Evolutionary conservation across 2,797 vertebrate genomes (phyloP).

Genomic region (Anguilla obscura): DNA sequence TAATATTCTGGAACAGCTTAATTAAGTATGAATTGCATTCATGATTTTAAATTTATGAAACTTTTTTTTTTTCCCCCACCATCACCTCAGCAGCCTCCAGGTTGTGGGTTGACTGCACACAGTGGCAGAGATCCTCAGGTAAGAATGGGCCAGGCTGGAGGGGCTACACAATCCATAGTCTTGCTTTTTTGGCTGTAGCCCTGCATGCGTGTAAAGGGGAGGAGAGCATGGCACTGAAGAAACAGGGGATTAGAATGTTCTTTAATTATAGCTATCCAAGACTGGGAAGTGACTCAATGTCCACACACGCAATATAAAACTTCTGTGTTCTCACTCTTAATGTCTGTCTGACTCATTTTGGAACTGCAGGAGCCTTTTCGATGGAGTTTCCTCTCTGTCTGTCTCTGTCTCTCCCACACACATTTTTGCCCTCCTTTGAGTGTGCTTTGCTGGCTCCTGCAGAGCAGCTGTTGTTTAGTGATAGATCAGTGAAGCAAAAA

Average conservation of each 20-base stretch:
- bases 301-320: constrained; percentile 66
- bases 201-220: neutral
- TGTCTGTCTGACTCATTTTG: constrained; percentile 63
- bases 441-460: constrained; percentile 64
- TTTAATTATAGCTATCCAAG: constrained; percentile 63
- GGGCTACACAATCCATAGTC: neutral
- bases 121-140: neutral
- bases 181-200: neutral
- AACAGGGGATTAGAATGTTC: constrained; percentile 66
- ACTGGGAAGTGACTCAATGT: constrained; percentile 74
- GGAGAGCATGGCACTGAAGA: constrained; percentile 59
- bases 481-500: constrained; percentile 94
- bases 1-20: neutral
- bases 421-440: constrained; percentile 55
- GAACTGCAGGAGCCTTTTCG: constrained; percentile 72
- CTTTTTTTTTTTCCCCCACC: constrained; percentile 12
- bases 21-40: constrained; percentile 24
- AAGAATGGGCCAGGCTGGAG: constrained; percentile 23
- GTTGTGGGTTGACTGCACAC: neutral
- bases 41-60: neutral
- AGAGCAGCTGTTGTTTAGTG: constrained; percentile 86
- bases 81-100: constrained; percentile 9
- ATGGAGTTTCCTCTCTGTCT: constrained; percentile 54
- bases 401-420: constrained; percentile 45
- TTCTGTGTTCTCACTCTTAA: constrained; percentile 66